Evolutionary conservation across 23 tunicate species (phyloP).

Genomic region (Halocynthia aurantium): DNA sequence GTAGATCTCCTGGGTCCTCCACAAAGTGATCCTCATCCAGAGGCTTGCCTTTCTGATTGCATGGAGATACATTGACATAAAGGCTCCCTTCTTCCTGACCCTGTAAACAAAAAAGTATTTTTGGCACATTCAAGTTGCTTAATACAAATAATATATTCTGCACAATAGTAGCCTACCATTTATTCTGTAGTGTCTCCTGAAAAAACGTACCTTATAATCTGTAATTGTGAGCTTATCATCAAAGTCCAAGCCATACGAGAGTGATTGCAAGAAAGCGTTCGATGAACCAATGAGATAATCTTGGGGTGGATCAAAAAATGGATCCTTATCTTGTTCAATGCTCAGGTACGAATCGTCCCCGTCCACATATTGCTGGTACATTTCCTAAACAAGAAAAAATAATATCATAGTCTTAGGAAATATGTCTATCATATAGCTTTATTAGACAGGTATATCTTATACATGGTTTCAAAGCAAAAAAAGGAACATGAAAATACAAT

Average conservation of each 20-base stretch:
- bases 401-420: neutral
- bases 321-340: slow-evolving; percentile 76
- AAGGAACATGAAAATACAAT: too few species aligned
- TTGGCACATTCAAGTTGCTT: too few species aligned
- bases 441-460: too few species aligned
- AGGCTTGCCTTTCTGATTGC: slow-evolving; percentile 68
- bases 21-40: slow-evolving; percentile 92
- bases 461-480: too few species aligned
- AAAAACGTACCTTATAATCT: slow-evolving; percentile 58
- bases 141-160: neutral
- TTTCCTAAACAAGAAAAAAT: slow-evolving; percentile 41
- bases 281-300: slow-evolving; percentile 85
- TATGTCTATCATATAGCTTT: too few species aligned
- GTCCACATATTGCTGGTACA: slow-evolving; percentile 90
- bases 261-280: slow-evolving; percentile 90
- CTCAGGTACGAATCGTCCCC: slow-evolving; percentile 80
- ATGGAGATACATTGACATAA: slow-evolving; percentile 71
- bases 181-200: neutral
- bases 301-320: slow-evolving; percentile 93
- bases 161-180: neutral
- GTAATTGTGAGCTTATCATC: slow-evolving; percentile 90
- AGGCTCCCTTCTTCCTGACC: slow-evolving; percentile 91
- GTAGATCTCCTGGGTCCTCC: slow-evolving; percentile 84
- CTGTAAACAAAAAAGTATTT: slow-evolving; percentile 9
- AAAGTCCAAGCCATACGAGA: slow-evolving; percentile 89